Conservation (phyloP, 2,797 vertebrate species). For the Thaleichthys pacificus region DNA sequence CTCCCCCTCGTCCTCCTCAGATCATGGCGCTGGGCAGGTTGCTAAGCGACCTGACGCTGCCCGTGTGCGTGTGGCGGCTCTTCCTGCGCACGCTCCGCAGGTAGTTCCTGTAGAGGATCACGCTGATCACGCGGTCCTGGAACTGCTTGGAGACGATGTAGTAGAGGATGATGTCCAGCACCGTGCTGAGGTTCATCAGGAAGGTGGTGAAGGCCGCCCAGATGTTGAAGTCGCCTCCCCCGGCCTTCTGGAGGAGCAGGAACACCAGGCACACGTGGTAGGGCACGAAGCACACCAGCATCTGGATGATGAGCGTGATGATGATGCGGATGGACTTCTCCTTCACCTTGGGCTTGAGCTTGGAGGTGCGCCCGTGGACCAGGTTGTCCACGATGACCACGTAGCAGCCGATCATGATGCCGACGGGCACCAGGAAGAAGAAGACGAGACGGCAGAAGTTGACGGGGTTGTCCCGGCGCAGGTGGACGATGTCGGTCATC, state of each 20-base stretch:
- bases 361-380: conserved; percentile 86
- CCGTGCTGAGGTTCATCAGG: conserved; percentile 94
- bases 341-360: conserved; percentile 94
- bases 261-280: conserved; percentile 87
- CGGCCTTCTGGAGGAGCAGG: conserved; percentile 71
- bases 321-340: conserved; percentile 95
- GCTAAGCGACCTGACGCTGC: conserved; percentile 87
- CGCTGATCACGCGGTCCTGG: conserved; percentile 94
- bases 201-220: conserved; percentile 91
- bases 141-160: conserved; percentile 98
- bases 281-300: conserved; percentile 91
- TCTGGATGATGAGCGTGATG: conserved; percentile 87
- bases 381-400: conserved; percentile 88
- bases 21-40: conserved; percentile 91
- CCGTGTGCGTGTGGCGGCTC: conserved; percentile 81
- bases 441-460: conserved; percentile 86
- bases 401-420: conserved; percentile 94
- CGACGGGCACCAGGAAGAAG: conserved; percentile 90
- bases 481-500: conserved; percentile 86
- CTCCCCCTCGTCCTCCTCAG: conserved; percentile 52
- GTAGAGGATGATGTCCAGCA: conserved; percentile 92
- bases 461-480: conserved; percentile 78
- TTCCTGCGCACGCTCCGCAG: conserved; percentile 91
- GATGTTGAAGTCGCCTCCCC: conserved; percentile 66
- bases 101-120: conserved; percentile 95